Evolutionary conservation across 2,797 vertebrate species (phyloP), one percentile per base, ranked within the genome.

Genomic region (Sardinella longiceps): DNA sequence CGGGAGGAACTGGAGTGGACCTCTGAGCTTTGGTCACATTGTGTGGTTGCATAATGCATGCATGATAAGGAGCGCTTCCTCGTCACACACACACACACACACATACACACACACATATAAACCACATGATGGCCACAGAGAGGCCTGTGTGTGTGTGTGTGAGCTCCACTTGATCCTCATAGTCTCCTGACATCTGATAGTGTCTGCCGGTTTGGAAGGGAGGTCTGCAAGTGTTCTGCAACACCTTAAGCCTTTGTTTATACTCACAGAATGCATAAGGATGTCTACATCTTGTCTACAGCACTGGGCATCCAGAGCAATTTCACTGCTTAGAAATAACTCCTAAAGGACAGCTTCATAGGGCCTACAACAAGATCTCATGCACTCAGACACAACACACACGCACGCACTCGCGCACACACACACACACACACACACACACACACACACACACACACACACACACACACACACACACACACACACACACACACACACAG

Each of bases 1-100:
- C 82, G 37, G 84, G 58, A 84, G 45, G 89, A 90, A 88, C 85
- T 86, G 86, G 89, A 88, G 86, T 86, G 86, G 89, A 84, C 74
- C 87, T 87, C 88, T 37, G 87, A 51, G 86, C 86, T 88, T 83
- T 86, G 85, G 81, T 87, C 86, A 85, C 88, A 11, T 56, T 84
- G 89, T 89, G 87, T 9, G 70, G 70, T 77, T 77, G 70, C 70
- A 20, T 77, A 77, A 77, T 39, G 70, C 37, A 11, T 74, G 15
- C 70, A 43, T 39, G 70, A 77, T 23, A 39, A 77, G 70, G 37
- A 77, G 37, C 1, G 18, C 70, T 77, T 51, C n/a, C 11, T 43
- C 43, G 25, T 18, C 43, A 14, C 37, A 74, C 18, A 70, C 63
- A 70, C 14, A 51, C 20, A 56, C 18, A 37, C 50, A 82, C 20